Base-by-base conservation (phyloP, 2,888 invertebrate species). In the Luperina nickerlii region DNA sequence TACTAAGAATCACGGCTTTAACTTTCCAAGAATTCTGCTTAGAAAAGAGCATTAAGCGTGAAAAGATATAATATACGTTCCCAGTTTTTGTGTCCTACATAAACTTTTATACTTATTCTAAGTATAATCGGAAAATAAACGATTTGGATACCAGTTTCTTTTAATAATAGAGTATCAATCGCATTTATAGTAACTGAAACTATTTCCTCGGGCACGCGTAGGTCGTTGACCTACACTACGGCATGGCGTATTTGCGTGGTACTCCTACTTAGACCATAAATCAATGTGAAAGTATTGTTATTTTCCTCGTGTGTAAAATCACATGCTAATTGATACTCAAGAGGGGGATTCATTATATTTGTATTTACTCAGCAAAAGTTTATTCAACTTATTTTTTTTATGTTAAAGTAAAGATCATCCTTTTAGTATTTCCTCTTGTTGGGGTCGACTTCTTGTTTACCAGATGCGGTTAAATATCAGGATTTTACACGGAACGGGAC, bases 191-290 rank as follows among this genome's bases (percentile, higher is more conserved):
- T 82, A 78, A 82, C 87, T 88, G 79, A 85, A 88, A 85, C 88
- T 83, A 88, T 89, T 89, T 86, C 78, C 87, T 82, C 76, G 79
- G 45, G 80, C 86, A 83, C 88, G 88, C 85, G 75, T 60, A 85
- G 89, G 83, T 89, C 89, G 66, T 82, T 86, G 88, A 90, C 90
- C 88, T 74, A 45, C 81, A 85, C 80, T 68, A 71, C 71, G 67
- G 81, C 86, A 82, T 86, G 75, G 84, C 81, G 82, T 90, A 89
- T 89, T 89, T 86, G 89, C 88, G 90, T 89, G 89, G 89, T 85
- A 67, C 76, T 85, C 54, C 83, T 82, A 75, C 86, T 84, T 74
- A 80, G 73, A 74, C 77, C 83, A 88, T 89, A 90, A 90, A 90
- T 89, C 90, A 89, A 85, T 83, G 86, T 79, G 84, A 81, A 86